A percentile compares a stretch with the other conserved stretches of the same genome.
Evolutionary conservation across 2,888 invertebrate genomes (phyloP).

Genomic region (Lepeophtheirus nordmannii): DNA sequence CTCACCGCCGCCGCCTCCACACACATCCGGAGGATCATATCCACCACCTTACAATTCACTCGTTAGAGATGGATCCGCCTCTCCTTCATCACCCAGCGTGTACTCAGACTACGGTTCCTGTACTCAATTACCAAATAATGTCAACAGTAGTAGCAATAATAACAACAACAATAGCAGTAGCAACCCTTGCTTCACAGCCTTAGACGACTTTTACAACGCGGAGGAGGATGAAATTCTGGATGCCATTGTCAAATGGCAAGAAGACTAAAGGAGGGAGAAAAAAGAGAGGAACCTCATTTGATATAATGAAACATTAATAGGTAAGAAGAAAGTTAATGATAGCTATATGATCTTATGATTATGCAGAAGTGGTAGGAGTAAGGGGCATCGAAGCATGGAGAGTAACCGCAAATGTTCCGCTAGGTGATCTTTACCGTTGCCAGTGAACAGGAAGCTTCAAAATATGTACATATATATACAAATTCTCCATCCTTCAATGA

Average conservation of each 20-base stretch:
- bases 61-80: conserved; percentile 36
- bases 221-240: conserved; percentile 77
- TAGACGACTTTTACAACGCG: conserved; percentile 42
- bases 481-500: conserved; percentile 1
- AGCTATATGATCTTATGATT: not conserved
- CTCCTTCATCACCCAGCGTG: conserved; percentile 30
- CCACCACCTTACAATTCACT: conserved; percentile 11
- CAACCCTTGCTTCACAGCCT: conserved; percentile 32
- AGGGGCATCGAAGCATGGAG: not conserved
- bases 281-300: not conserved
- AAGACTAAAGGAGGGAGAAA: not conserved
- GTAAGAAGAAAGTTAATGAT: not conserved
- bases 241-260: conserved; percentile 64
- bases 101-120: conserved; percentile 30
- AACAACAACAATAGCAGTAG: conserved; percentile 56
- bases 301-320: not conserved
- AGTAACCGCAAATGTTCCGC: not conserved
- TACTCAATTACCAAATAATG: conserved; percentile 38
- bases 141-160: conserved; percentile 36
- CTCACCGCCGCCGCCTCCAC: no score
- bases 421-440: not conserved
- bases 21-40: not conserved
- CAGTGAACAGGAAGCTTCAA: no score
- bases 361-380: no score
- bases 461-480: not conserved